A percentile compares a stretch with the other conserved stretches of the same genome.
Conservation (phyloP, 2,113 vertebrate genomes). For the Cyrtonyx montezumae region DNA sequence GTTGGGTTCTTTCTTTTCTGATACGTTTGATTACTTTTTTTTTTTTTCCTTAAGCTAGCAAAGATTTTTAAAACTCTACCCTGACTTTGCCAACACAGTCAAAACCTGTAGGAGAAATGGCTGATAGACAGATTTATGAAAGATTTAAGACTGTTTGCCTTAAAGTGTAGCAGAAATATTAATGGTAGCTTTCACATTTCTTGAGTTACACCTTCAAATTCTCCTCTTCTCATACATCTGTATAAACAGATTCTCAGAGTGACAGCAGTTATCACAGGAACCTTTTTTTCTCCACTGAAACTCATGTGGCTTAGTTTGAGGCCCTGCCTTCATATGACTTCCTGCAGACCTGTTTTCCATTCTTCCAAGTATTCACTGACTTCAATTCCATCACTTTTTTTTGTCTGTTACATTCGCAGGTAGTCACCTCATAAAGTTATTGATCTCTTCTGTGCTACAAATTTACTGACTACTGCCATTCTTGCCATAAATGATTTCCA, state of each 20-base stretch:
- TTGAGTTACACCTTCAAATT: background rate
- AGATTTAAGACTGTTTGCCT: background rate
- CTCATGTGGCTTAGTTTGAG: background rate
- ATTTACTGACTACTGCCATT: conserved; percentile 1
- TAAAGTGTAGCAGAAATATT: fast-evolving
- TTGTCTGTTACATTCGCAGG: background rate
- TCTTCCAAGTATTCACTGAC: background rate
- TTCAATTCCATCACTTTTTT: background rate
- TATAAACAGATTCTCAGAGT: background rate
- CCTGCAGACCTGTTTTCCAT: background rate
- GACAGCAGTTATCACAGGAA: background rate
- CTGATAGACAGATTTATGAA: background rate
- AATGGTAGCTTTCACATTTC: background rate
- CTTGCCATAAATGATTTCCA: background rate
- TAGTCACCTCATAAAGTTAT: conserved; percentile 3
- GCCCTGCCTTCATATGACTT: background rate
- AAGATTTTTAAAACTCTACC: background rate
- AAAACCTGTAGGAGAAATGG: background rate
- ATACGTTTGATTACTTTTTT: background rate
- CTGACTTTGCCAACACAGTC: background rate
- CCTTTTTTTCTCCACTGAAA: background rate
- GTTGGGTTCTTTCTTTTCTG: background rate
- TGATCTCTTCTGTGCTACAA: background rate
- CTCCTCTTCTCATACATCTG: background rate
- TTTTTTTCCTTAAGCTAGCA: fast-evolving